Conservation (phyloP, 2,888 invertebrate genomes). For the Orthosia gracilis region DNA sequence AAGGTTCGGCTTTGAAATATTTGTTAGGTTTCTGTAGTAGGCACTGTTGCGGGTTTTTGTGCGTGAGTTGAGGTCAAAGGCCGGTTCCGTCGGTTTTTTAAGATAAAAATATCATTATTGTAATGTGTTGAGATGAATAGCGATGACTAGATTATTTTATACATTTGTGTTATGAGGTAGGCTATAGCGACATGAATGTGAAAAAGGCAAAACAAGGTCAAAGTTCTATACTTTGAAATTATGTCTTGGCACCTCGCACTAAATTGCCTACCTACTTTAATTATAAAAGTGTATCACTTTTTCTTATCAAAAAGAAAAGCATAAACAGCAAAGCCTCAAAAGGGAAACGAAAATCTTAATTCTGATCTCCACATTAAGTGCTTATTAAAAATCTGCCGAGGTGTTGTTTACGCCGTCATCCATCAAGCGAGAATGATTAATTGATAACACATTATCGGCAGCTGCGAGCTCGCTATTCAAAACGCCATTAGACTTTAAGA, state of each 20-base stretch:
- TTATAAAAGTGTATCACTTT: slow-evolving; percentile 15
- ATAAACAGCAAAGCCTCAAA: slow-evolving; percentile 20
- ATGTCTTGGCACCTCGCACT: not conserved
- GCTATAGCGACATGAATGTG: not conserved
- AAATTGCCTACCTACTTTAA: not conserved
- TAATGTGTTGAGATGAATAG: not conserved
- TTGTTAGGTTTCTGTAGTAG: slow-evolving; percentile 29
- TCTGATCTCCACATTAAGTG: slow-evolving; percentile 59
- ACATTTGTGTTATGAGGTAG: too few relatives aligned
- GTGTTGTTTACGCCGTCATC: slow-evolving; percentile 76
- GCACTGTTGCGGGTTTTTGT: slow-evolving; percentile 12
- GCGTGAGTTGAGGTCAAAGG: slow-evolving; percentile 19
- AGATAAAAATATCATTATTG: not conserved
- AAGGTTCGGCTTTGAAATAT: slow-evolving; percentile 44
- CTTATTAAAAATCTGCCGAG: slow-evolving; percentile 69
- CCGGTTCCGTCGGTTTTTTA: slow-evolving; percentile 1
- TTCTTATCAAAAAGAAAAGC: slow-evolving; percentile 37
- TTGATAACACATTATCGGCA: slow-evolving; percentile 81
- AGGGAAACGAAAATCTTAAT: slow-evolving; percentile 53
- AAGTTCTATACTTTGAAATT: too few relatives aligned
- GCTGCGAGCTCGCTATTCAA: slow-evolving; percentile 70
- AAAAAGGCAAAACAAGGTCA: not conserved
- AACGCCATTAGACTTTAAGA: slow-evolving; percentile 72
- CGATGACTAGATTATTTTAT: too few relatives aligned
- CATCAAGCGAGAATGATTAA: slow-evolving; percentile 79